A percentile compares a stretch with the other conserved stretches of the same genome.
These are phyloP conservation scores for Myxocyprinus asiaticus DNA, from an alignment of 2,113 vertebrate genomes.

Conservation along the genomic window DNA sequence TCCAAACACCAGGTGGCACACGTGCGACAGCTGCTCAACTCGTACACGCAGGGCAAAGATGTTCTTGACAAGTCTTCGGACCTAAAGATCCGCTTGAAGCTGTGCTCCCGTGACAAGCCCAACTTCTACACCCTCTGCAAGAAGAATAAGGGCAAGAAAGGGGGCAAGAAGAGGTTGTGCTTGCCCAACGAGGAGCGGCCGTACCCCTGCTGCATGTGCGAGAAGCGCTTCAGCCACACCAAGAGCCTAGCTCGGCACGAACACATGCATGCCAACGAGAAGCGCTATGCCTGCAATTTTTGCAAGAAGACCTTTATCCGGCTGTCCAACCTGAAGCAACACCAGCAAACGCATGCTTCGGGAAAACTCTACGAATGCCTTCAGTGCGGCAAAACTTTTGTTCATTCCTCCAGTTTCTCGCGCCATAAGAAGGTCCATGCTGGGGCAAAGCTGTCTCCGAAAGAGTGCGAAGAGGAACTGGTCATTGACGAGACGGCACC, in stretches of 20 bases:
- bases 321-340: conserved; percentile 63
- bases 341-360: conserved; percentile 56
- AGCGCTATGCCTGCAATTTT: conserved; percentile 51
- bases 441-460: conserved; percentile 50
- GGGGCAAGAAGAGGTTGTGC: conserved; percentile 34
- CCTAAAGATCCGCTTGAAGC: conserved; percentile 78
- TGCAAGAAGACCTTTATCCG: conserved; percentile 61
- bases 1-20: conserved; percentile 77
- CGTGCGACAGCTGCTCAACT: conserved; percentile 74
- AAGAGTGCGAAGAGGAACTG: conserved; percentile 52
- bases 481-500: conserved; percentile 71
- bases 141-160: conserved; percentile 69
- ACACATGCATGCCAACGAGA: conserved; percentile 61
- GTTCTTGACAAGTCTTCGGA: conserved; percentile 73
- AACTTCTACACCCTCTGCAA: conserved; percentile 79
- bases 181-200: conserved; percentile 49
- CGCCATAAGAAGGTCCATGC: conserved; percentile 77
- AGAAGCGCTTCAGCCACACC: conserved; percentile 71
- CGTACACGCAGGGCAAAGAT: conserved; percentile 73
- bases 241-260: conserved; percentile 73
- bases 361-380: conserved; percentile 72
- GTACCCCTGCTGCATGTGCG: conserved; percentile 68
- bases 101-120: conserved; percentile 77
- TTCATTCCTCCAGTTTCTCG: conserved; percentile 76
- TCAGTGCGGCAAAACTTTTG: conserved; percentile 75